These are phyloP conservation scores for Ophioninae sp. DNA, from an alignment of 2,888 invertebrate species.

Conservation along the genomic window DNA sequence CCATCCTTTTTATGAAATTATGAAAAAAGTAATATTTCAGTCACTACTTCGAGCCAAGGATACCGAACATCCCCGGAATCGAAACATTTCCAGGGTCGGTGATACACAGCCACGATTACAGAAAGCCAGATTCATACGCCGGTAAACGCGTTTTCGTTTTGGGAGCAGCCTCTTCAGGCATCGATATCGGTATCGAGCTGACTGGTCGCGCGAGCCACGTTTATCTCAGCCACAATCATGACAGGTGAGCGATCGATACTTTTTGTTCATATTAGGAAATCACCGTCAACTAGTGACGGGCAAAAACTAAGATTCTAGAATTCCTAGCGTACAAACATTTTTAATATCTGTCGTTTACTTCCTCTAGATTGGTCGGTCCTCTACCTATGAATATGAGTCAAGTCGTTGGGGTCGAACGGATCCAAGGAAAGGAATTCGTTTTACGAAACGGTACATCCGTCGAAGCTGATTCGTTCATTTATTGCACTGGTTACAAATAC, in stretches of 20 bases:
- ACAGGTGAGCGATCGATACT: conserved; percentile 73
- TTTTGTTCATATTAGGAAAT: not conserved
- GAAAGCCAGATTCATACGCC: conserved; percentile 84
- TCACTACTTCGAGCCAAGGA: conserved; percentile 82
- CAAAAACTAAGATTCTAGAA: not conserved
- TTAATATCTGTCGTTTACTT: not conserved
- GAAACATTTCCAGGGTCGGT: conserved; percentile 83
- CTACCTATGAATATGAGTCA: conserved; percentile 82
- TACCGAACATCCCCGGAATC: conserved; percentile 82
- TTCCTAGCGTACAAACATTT: not conserved
- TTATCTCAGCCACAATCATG: conserved; percentile 83
- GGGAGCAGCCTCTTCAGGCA: conserved; percentile 89
- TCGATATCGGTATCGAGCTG: conserved; percentile 88
- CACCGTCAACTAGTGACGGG: not conserved
- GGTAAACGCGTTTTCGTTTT: conserved; percentile 85
- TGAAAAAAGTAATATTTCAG: conserved; percentile 70
- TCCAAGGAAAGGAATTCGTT: conserved; percentile 82
- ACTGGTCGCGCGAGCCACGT: conserved; percentile 82
- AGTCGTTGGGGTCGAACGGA: conserved; percentile 83
- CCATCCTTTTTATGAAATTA: not conserved
- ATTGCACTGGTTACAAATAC: conserved; percentile 90
- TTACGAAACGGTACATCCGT: conserved; percentile 85
- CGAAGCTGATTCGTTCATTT: conserved; percentile 85
- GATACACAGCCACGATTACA: conserved; percentile 89
- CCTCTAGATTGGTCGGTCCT: conserved; percentile 79